Percentiles rank a stretch among this genome's conserved stretches.
These are phyloP conservation scores for Leptocoma aspasia DNA, from an alignment of 2,113 vertebrate genomes.

Conservation along the genomic window DNA sequence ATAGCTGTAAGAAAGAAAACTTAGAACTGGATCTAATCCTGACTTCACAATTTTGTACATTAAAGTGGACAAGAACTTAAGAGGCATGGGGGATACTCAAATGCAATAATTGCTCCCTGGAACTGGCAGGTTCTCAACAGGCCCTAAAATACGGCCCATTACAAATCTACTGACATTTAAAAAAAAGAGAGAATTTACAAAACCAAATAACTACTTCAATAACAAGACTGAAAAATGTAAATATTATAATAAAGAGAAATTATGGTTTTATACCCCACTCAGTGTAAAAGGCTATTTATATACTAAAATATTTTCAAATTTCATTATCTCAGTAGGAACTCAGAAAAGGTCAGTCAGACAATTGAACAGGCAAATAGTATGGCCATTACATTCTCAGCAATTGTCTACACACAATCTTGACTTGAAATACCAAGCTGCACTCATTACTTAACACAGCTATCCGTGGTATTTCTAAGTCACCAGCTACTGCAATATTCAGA, in stretches of 20 bases:
- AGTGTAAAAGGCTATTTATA: constrained; percentile 2
- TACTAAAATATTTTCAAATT: background rate
- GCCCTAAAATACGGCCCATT: background rate
- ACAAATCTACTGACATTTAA: background rate
- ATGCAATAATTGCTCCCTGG: background rate
- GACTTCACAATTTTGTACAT: background rate
- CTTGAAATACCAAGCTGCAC: background rate
- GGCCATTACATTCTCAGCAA: background rate
- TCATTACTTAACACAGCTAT: constrained; percentile 45
- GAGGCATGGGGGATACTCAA: background rate
- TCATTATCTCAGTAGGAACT: background rate
- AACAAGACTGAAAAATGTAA: background rate
- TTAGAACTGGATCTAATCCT: background rate
- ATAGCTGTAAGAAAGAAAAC: background rate
- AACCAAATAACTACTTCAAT: background rate
- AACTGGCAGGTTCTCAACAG: background rate
- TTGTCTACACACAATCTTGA: background rate
- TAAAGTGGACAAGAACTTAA: background rate
- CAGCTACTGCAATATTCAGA: constrained; percentile 36
- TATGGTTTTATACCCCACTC: background rate
- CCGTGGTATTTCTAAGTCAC: constrained; percentile 25
- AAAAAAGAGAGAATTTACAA: background rate
- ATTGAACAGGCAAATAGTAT: background rate
- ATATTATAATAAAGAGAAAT: background rate
- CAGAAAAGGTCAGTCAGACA: background rate